Percentiles rank a stretch among this genome's conserved stretches.
These are phyloP conservation scores for Notodonta ziczac DNA, from an alignment of 2,888 invertebrate species.

Conservation along the genomic window DNA sequence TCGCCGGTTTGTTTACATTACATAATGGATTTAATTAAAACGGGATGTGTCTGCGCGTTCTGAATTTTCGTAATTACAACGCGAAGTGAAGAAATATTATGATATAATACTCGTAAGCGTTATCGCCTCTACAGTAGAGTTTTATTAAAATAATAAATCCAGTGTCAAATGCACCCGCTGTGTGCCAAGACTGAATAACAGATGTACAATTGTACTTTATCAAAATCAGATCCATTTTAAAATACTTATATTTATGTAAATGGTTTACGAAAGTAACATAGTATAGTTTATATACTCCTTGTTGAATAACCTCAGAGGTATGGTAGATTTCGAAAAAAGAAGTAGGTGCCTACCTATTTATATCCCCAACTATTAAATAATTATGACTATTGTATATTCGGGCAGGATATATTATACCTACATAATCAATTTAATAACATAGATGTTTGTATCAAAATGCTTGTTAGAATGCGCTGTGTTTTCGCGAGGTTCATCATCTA, in stretches of 20 bases:
- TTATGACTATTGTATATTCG: too few species aligned
- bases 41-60: conserved; percentile 48
- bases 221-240: conserved; percentile 63
- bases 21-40: conserved; percentile 56
- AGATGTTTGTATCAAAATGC: too few species aligned
- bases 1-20: conserved; percentile 47
- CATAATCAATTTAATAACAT: too few species aligned
- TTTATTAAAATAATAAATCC: conserved; percentile 84
- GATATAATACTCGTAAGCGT: conserved; percentile 67
- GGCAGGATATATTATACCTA: too few species aligned
- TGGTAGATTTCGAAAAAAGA: too few species aligned
- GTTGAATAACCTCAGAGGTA: too few species aligned
- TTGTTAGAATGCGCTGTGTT: not conserved
- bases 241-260: conserved; percentile 48
- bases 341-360: too few species aligned
- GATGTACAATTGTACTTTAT: conserved; percentile 72
- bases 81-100: conserved; percentile 57
- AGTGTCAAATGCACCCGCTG: conserved; percentile 79
- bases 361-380: too few species aligned
- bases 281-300: too few species aligned
- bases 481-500: conserved; percentile 24
- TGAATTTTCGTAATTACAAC: conserved; percentile 51
- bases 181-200: conserved; percentile 67
- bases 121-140: conserved; percentile 64
- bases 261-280: conserved; percentile 38